Conservation (phyloP, 1,140 invertebrate species). For the Nasonia longicornis region DNA sequence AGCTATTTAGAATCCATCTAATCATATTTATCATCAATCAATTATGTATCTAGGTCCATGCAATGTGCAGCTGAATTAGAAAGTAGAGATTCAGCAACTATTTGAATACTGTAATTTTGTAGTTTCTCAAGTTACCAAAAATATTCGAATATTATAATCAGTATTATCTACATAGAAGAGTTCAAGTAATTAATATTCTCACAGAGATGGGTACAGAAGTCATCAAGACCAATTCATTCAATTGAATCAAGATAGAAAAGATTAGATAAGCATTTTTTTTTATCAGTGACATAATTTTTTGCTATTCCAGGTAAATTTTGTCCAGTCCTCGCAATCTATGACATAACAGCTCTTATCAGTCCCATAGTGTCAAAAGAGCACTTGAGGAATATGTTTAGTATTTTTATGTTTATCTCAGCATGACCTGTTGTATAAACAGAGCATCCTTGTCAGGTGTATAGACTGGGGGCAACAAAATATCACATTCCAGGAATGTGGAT, state of each 20-base stretch:
- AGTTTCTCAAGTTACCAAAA: neutral
- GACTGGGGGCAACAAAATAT: neutral
- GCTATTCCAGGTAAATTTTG: neutral
- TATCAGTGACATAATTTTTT: constrained; percentile 8
- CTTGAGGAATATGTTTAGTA: neutral
- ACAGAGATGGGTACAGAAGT: neutral
- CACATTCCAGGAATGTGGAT: neutral
- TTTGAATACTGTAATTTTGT: too few relatives aligned
- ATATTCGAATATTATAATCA: neutral
- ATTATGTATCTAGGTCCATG: neutral
- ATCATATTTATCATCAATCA: neutral
- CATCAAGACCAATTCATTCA: neutral
- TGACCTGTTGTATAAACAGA: neutral
- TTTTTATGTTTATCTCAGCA: neutral
- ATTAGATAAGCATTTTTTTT: neutral
- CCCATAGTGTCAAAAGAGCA: neutral
- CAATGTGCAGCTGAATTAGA: neutral
- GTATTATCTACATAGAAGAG: neutral
- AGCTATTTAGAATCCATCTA: neutral
- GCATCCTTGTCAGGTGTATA: neutral
- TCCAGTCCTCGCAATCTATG: neutral
- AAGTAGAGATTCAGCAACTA: too few relatives aligned
- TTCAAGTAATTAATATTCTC: neutral
- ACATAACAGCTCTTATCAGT: neutral
- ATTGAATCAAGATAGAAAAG: neutral